Percentiles rank a stretch among this genome's conserved stretches.
phyloP scores from a whole-genome alignment of 2,797 vertebrate genomes.

The Silurus lanzhouensis region DNA sequence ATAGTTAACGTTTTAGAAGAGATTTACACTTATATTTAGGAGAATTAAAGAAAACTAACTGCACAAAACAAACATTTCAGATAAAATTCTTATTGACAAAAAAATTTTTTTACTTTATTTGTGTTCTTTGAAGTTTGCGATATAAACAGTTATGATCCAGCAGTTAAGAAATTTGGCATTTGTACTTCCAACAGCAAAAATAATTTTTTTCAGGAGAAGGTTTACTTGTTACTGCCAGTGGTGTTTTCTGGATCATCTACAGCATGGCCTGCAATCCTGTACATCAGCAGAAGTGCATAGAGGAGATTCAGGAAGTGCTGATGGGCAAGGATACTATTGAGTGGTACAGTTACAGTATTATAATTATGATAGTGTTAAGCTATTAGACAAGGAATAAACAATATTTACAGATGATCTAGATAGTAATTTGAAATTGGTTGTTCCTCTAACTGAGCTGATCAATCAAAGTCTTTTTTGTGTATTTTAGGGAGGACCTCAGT shows the following conservation, averaged over 20 bases:
- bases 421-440: no score
- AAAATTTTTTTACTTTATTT: not conserved
- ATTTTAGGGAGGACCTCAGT: conserved; percentile 83
- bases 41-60: no score
- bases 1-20: no score
- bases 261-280: conserved; percentile 80
- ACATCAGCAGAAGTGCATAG: conserved; percentile 83
- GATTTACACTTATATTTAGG: no score
- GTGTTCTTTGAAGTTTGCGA: not conserved
- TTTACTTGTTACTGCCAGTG: conserved; percentile 74
- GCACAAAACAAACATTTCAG: no score
- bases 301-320: conserved; percentile 45
- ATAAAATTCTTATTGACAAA: no score
- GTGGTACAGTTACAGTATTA: no score
- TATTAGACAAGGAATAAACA: no score
- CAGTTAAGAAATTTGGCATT: not conserved
- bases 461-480: not conserved
- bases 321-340: no score
- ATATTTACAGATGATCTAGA: no score
- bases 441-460: not conserved
- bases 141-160: not conserved
- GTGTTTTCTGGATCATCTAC: conserved; percentile 84
- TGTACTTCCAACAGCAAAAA: not conserved
- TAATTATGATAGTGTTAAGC: no score
- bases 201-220: conserved; percentile 77